Conservation (phyloP, 2,888 invertebrate genomes). For the Nymphalis c-album region DNA sequence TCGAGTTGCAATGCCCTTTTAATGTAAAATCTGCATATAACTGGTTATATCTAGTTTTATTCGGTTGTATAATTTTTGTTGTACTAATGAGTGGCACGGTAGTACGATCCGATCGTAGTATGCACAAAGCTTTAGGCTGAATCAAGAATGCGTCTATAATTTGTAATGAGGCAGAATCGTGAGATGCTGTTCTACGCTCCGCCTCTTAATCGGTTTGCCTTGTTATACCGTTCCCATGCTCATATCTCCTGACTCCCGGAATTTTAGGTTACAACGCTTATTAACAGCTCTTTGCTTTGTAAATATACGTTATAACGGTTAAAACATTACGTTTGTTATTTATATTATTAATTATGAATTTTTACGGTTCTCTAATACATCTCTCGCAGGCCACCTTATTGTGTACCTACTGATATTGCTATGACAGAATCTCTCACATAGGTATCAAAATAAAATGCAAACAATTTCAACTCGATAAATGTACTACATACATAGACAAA, state of each 20-base stretch:
- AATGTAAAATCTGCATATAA: too few relatives aligned
- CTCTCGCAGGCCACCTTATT: too few relatives aligned
- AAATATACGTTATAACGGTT: not conserved
- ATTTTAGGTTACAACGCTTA: constrained; percentile 18
- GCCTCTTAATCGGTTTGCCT: constrained; percentile 72
- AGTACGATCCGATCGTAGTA: constrained; percentile 14
- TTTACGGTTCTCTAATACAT: too few relatives aligned
- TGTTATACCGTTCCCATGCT: constrained; percentile 75
- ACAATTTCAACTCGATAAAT: too few relatives aligned
- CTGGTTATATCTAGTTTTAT: not conserved
- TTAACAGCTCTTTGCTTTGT: constrained; percentile 9
- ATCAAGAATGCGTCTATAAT: constrained; percentile 78
- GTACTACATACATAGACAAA: too few relatives aligned
- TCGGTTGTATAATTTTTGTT: not conserved
- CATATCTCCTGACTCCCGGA: constrained; percentile 37
- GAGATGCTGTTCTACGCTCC: constrained; percentile 68
- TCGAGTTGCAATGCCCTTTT: too few relatives aligned
- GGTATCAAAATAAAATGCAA: too few relatives aligned
- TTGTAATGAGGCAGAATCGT: constrained; percentile 77
- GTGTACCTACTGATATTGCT: too few relatives aligned
- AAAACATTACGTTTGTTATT: not conserved
- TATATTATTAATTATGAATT: too few relatives aligned
- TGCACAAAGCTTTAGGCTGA: constrained; percentile 31
- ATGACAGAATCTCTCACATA: too few relatives aligned
- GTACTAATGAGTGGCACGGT: not conserved